phyloP scores from a whole-genome alignment of 2,797 vertebrate genomes.

The Parauchenoglanis punctatus region DNA sequence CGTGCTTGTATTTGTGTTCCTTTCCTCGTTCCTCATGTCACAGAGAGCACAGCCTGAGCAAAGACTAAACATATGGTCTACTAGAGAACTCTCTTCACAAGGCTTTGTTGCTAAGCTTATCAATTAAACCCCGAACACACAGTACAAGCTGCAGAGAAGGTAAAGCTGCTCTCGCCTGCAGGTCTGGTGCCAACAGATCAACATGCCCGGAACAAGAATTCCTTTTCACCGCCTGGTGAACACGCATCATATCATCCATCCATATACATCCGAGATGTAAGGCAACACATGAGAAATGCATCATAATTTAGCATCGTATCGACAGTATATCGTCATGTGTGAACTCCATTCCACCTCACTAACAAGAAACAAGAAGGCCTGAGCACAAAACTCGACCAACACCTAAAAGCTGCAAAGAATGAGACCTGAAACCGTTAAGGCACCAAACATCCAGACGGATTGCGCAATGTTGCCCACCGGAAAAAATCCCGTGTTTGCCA shows the following conservation, averaged over 20 bases:
- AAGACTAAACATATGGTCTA: neutral
- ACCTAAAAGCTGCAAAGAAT: neutral
- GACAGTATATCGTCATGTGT: neutral
- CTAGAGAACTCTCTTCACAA: neutral
- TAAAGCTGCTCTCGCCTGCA: neutral
- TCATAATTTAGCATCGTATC: neutral
- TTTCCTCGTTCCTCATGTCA: conserved; percentile 4
- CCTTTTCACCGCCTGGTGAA: neutral
- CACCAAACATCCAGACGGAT: neutral
- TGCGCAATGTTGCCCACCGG: neutral
- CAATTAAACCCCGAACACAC: neutral
- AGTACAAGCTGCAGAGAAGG: neutral
- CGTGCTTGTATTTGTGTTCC: conserved; percentile 19
- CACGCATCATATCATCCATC: neutral
- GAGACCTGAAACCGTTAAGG: neutral
- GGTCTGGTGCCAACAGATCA: neutral
- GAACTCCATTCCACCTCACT: no score
- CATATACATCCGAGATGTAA: neutral
- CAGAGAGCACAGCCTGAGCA: conserved; percentile 10
- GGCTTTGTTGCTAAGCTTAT: neutral
- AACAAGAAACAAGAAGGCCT: neutral
- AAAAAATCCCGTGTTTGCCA: neutral
- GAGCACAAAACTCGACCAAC: neutral
- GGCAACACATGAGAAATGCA: neutral
- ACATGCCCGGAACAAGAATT: neutral